Percentiles rank a stretch among this genome's conserved stretches.
phyloP scores from a whole-genome alignment of 1,140 invertebrate genomes.

The Hylaeus volcanicus region DNA sequence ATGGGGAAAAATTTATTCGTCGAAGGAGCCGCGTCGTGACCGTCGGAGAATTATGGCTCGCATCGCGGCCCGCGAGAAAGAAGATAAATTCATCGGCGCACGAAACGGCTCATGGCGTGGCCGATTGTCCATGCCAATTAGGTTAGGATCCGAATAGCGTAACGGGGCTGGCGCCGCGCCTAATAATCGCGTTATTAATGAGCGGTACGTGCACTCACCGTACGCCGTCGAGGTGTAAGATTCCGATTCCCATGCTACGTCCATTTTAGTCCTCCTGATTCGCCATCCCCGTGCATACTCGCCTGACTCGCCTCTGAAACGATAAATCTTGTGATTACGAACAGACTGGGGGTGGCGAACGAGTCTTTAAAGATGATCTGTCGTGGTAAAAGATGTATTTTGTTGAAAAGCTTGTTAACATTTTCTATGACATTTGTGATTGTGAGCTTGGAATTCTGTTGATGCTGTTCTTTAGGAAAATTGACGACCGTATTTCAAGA shows the following conservation, averaged over 20 bases:
- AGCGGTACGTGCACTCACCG: constrained; percentile 46
- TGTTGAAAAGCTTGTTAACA: no score
- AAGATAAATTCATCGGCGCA: constrained; percentile 70
- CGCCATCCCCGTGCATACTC: background rate
- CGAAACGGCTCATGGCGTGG: constrained; percentile 64
- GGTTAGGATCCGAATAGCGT: constrained; percentile 71
- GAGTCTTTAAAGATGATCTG: no score
- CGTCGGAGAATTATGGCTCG: constrained; percentile 60
- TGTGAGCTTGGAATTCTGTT: no score
- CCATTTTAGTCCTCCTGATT: background rate
- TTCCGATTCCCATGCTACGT: background rate
- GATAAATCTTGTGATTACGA: no score
- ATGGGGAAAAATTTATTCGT: constrained; percentile 61
- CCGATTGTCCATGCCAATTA: constrained; percentile 74
- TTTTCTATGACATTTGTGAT: no score
- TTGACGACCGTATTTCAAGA: no score
- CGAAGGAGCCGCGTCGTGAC: constrained; percentile 23
- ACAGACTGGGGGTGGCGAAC: no score
- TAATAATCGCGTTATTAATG: constrained; percentile 75
- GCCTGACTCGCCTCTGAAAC: background rate
- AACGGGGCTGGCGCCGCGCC: constrained; percentile 67
- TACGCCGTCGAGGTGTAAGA: background rate
- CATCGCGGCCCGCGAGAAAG: constrained; percentile 57
- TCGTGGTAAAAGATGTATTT: no score
- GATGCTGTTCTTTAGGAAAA: no score